Base-by-base conservation (phyloP, 2,797 vertebrate species). In the Tenualosa ilisha region DNA sequence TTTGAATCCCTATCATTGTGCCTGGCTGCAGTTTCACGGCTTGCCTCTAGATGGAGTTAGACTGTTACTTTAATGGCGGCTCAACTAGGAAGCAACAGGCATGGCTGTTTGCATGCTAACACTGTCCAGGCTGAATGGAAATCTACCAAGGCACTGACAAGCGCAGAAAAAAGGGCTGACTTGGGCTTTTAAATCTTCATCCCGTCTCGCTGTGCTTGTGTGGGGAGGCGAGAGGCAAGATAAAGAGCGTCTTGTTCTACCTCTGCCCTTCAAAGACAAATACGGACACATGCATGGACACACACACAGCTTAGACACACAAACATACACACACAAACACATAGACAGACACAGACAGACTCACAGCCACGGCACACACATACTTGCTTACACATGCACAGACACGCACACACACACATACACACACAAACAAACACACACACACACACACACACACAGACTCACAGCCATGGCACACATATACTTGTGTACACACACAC, bases 191-290 rank as follows among this genome's bases (percentile, higher is more conserved):
- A 75, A 75, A 75, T 75, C 68, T 75, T 40, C 68, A 79, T 43
- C 40, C 17, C 40, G 40, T 79, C 37, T 40, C 17, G 6, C 15
- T 79, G 37, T 46, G 72, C 37, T 79, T 79, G 72, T 79, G 56
- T 54, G 82, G 26, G 56, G 72, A 59, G 63, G 50, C 65, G 50
- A 65, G 81, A 53, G 11, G 11, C 20, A 51, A 72, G 82, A 90
- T 83, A 91, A 91, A 89, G 85, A 89, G 50, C 8, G 65, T 59
- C 61, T 89, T 91, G 87, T 90, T 91, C 87, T 88, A 46, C 51
- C 40, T 88, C 53, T 56, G 81, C 87, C 61, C n/a, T 79, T 79
- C 37, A 79, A 17, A 13, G 40, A 43, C 40, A 7, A 79, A 79
- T 6, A 79, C 40, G 7, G 37, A 46, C 40, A 79, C 72, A 79